Percentiles rank a stretch among this genome's conserved stretches.
Conservation (phyloP, 2,113 vertebrate genomes). For the Hyla sarda region DNA sequence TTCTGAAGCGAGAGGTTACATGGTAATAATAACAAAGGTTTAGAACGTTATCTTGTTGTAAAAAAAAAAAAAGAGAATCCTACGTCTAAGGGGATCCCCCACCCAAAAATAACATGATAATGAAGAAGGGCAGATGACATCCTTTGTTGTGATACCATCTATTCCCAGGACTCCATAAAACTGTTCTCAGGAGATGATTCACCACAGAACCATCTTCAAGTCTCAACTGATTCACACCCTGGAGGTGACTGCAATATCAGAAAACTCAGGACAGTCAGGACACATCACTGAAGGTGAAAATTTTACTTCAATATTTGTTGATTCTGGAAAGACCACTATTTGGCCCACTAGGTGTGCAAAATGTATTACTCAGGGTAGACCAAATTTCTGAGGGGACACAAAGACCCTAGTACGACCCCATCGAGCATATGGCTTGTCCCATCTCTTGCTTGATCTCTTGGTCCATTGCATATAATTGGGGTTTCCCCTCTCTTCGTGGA, state of each 20-base stretch:
- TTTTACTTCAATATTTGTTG: no score
- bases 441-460: no score
- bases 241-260: background rate
- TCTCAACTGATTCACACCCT: background rate
- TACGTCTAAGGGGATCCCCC: background rate
- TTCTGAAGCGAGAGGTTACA: background rate
- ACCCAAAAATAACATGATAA: constrained; percentile 13
- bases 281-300: background rate
- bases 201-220: constrained; percentile 7
- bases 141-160: background rate
- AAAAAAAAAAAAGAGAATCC: background rate
- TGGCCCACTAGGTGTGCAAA: background rate
- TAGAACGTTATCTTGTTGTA: background rate
- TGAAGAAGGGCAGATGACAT: background rate
- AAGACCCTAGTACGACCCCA: no score
- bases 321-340: background rate
- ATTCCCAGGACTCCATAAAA: constrained; percentile 1
- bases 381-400: no score
- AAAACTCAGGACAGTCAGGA: background rate
- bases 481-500: no score
- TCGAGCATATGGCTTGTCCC: no score
- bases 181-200: background rate
- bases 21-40: background rate
- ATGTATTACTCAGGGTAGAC: background rate
- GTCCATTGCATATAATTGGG: no score